Conservation (phyloP, 2,113 vertebrate genomes). For the Lophochroa leadbeateri region DNA sequence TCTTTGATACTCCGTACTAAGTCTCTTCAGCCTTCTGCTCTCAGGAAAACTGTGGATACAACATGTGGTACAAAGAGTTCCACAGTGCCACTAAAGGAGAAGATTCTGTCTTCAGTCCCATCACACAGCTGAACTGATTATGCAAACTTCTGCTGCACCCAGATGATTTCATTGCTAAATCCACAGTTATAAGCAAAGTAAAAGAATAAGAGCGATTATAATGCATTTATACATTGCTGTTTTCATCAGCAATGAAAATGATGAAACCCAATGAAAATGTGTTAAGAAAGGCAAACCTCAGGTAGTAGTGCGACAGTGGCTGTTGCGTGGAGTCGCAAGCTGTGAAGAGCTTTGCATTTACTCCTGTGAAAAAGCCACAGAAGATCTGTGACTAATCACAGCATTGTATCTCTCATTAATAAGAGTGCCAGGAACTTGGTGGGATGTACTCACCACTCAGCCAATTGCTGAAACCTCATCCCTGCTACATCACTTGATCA, state of each 20-base stretch:
- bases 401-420: not conserved
- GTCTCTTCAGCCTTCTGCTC: not conserved
- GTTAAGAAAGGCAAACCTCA: not conserved
- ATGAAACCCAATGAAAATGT: not conserved
- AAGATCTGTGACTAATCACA: not conserved
- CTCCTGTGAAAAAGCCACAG: not conserved
- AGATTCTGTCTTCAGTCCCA: not conserved
- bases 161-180: not conserved
- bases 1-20: not conserved
- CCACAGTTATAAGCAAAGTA: not conserved
- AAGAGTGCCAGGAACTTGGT: not conserved
- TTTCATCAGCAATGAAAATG: not conserved
- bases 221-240: not conserved
- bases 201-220: not conserved
- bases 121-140: not conserved
- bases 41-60: not conserved
- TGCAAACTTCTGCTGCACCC: not conserved
- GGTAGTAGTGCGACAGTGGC: not conserved
- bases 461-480: not conserved
- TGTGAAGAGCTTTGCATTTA: not conserved
- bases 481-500: not conserved
- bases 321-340: not conserved
- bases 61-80: not conserved
- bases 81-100: not conserved
- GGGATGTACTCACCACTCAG: not conserved